Evolutionary conservation across 37 sponge, comb jelly and placozoan species (phyloP).

Genomic region (Haliclona indistincta): DNA sequence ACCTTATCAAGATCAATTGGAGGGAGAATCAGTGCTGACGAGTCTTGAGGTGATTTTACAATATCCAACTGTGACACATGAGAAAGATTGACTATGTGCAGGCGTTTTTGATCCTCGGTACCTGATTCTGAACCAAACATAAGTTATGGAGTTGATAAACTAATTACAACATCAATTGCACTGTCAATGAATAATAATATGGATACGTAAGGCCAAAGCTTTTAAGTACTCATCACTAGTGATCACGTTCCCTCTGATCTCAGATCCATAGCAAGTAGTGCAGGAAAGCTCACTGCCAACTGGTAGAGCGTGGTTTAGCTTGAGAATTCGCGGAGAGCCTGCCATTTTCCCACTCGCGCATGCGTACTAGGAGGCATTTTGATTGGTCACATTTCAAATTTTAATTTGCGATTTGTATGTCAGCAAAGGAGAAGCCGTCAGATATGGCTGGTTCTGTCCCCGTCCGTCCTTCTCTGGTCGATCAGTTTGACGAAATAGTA

Average conservation of each 20-base stretch:
- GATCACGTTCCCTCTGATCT: constrained; percentile 31
- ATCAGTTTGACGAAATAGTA: constrained; percentile 46
- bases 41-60: neutral
- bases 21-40: neutral
- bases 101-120: neutral
- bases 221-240: constrained; percentile 31
- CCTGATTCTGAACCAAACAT: too few relatives aligned
- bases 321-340: too few relatives aligned
- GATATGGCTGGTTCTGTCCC: neutral
- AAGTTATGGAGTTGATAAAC: too few relatives aligned
- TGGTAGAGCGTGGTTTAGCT: too few relatives aligned
- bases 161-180: too few relatives aligned
- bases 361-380: too few relatives aligned
- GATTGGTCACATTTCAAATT: too few relatives aligned
- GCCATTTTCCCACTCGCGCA: too few relatives aligned
- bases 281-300: constrained; percentile 33
- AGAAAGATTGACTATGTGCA: constrained; percentile 40
- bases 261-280: constrained; percentile 32
- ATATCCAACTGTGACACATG: constrained; percentile 34
- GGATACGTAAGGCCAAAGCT: constrained; percentile 42
- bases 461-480: constrained; percentile 30
- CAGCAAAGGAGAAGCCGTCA: too few relatives aligned
- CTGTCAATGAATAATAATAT: too few relatives aligned
- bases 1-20: constrained; percentile 27
- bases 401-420: too few relatives aligned